Evolutionary conservation across 30 jellyfish, hydroid and myxozoan genomes (phyloP).

Genomic region (Catostylus mosaicus): DNA sequence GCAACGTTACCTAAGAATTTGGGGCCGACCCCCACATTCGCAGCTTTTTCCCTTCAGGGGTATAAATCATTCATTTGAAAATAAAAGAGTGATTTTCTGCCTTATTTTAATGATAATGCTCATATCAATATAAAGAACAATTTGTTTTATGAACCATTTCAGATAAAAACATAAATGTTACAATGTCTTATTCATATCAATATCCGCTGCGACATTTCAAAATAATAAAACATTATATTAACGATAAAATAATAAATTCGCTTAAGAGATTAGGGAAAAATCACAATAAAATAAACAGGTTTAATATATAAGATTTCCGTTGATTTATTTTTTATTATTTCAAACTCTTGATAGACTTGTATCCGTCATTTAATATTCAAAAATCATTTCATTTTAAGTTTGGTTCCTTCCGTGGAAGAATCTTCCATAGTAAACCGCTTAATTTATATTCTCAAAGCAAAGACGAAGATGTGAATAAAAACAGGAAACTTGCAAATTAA

Average conservation of each 20-base stretch:
- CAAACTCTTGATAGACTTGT: neutral
- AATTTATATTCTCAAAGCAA: neutral
- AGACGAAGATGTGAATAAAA: neutral
- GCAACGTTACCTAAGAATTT: too few species aligned
- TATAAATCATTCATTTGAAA: too few species aligned
- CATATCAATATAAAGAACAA: too few species aligned
- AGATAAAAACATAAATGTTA: neutral
- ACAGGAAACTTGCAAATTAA: neutral
- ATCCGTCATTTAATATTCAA: neutral
- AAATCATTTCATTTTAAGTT: neutral
- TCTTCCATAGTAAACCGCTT: neutral
- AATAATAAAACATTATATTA: neutral
- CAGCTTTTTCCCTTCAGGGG: too few species aligned
- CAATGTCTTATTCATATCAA: neutral
- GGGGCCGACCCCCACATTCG: too few species aligned
- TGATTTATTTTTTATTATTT: neutral
- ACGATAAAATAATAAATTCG: neutral
- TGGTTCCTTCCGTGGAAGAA: neutral
- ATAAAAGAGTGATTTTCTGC: too few species aligned
- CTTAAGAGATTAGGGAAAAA: neutral
- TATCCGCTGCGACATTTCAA: neutral
- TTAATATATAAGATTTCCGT: constrained; percentile 5
- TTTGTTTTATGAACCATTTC: neutral
- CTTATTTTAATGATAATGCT: too few species aligned
- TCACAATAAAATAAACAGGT: neutral